Percentiles rank a stretch among this genome's conserved stretches.
Conservation (phyloP, 2,113 vertebrate genomes). For the Gopherus evgoodei region DNA sequence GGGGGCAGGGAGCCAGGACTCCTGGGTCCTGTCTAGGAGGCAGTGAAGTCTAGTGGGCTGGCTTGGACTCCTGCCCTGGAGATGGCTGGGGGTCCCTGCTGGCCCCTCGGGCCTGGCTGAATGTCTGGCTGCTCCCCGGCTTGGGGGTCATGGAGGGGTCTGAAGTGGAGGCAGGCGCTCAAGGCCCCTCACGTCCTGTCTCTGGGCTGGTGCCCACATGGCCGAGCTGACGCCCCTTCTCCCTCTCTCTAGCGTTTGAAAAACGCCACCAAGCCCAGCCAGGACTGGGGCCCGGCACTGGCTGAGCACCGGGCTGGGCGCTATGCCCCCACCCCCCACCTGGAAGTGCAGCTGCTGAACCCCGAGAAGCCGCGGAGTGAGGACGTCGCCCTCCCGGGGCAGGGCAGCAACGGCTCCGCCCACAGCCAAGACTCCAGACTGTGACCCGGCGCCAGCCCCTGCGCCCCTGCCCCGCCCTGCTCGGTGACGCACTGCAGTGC, state of each 20-base stretch:
- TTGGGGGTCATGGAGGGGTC: not conserved
- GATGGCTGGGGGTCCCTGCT: too few species aligned
- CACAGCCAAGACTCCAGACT: conserved; percentile 92
- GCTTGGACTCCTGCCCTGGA: not conserved
- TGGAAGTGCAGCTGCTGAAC: conserved; percentile 88
- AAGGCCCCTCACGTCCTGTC: too few species aligned
- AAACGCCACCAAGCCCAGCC: conserved; percentile 89
- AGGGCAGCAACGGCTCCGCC: conserved; percentile 94
- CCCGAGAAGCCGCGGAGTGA: conserved; percentile 88
- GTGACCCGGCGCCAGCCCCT: conserved; percentile 65
- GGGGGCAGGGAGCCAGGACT: too few species aligned
- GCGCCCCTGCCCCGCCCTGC: conserved; percentile 44
- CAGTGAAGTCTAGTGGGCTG: not conserved
- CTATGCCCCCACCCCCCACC: conserved; percentile 85
- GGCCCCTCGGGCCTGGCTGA: too few species aligned
- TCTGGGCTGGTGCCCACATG: not conserved
- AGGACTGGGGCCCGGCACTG: conserved; percentile 94
- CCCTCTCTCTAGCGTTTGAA: conserved; percentile 88
- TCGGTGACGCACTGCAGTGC: conserved; percentile 58
- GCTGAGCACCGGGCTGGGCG: conserved; percentile 93
- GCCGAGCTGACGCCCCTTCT: not conserved
- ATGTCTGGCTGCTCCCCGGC: not conserved
- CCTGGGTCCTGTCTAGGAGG: too few species aligned
- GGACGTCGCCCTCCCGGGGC: conserved; percentile 78
- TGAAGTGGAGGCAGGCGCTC: too few species aligned